Conservation (phyloP, 2,797 vertebrate species). For the Paguma larvata region DNA sequence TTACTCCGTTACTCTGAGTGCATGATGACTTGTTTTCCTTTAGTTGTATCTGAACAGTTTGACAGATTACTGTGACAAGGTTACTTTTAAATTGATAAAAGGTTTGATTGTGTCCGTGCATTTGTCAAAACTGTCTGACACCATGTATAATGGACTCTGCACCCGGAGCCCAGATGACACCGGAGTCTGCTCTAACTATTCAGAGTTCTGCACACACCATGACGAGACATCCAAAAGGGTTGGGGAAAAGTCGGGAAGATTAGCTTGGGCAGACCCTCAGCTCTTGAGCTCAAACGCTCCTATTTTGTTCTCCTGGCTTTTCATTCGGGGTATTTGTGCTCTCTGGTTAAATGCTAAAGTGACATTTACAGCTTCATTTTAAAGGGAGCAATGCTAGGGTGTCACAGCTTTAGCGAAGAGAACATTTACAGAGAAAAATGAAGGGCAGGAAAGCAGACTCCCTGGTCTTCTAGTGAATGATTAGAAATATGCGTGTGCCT, state of each 20-base stretch:
- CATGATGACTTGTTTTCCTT: constrained; percentile 88
- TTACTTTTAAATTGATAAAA: constrained; percentile 90
- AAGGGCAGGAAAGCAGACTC: no score
- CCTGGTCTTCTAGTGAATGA: not conserved
- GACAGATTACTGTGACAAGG: constrained; percentile 90
- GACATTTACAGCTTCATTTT: constrained; percentile 27
- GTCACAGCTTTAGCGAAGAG: not conserved
- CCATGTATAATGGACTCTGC: constrained; percentile 82
- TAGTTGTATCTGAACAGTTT: constrained; percentile 85
- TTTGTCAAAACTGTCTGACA: constrained; percentile 89
- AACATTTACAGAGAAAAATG: not conserved
- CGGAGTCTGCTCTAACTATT: constrained; percentile 70
- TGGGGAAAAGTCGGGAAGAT: constrained; percentile 49
- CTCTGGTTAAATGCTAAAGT: constrained; percentile 28
- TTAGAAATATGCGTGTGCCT: rapidly evolving
- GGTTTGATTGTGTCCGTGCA: constrained; percentile 88
- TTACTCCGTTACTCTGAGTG: constrained; percentile 81
- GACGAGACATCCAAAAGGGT: not conserved
- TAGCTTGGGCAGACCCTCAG: constrained; percentile 2
- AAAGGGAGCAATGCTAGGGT: not conserved
- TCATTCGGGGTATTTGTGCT: not conserved
- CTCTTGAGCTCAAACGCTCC: not conserved
- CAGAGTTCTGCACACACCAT: not conserved
- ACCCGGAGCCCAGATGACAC: constrained; percentile 73
- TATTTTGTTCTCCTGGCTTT: not conserved